Base-by-base conservation (phyloP, 2,113 vertebrate species). In the Cygnus buccinator region DNA sequence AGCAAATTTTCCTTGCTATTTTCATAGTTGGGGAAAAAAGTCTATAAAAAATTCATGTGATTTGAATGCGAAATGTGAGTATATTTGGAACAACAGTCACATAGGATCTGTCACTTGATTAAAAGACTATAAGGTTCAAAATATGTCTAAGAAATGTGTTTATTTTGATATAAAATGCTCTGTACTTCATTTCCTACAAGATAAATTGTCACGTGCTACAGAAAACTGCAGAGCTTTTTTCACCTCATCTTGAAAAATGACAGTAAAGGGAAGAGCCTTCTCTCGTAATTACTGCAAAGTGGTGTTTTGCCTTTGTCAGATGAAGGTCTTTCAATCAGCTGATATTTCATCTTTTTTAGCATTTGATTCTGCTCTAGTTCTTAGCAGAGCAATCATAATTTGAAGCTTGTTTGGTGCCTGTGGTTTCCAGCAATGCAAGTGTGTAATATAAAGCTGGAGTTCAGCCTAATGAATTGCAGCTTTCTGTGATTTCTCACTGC, bases 31-130 rank as follows among this genome's bases (percentile, higher is more conserved):
- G 19, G 70, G 35, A 44, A 61, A 70, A 33, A 55, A 16, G 21
- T 33, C 33, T 16, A 25, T 62, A 62, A 7, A 22, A 43, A 19
- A 3, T 13, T 78, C 3, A 9, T 83, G 26, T 0, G 0, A 57
- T 67, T 85, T 6, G 9, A 89, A 67, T 67, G 23, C n/a, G 78
- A 65, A 59, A 55, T 1, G 1, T 68, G 28, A 68, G 39, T 68
- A 10, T 65, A 14, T 80, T 77, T 83, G 44, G 28, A 83, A 41
- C 5, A 48, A 11, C 20, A 50, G 43, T 33, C 35, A 50, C 44
- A 57, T 4, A 25, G 35, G 22, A 35, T 68, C 33, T 61, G 54
- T 46, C 31, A 41, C 37, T 77, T 73, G 58, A 23, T 54, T 76
- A 54, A 63, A 94, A 84, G 63, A 66, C 28, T 77, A 1, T 33